Evolutionary conservation across 2,113 vertebrate genomes (phyloP).

Genomic region (Microtus ochrogaster): DNA sequence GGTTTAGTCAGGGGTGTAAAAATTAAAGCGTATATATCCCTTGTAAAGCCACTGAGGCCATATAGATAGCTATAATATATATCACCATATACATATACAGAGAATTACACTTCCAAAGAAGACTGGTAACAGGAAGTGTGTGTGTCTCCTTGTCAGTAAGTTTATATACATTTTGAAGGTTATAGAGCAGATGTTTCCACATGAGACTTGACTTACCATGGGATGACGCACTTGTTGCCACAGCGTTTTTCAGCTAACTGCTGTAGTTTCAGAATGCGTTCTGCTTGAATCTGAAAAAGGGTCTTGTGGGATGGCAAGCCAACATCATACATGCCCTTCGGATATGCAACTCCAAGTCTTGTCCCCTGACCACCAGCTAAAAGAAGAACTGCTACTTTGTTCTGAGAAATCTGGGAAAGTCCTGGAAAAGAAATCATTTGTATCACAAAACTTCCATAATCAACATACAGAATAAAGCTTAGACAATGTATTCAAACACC

Average conservation of each 20-base stretch:
- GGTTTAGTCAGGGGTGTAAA: not conserved
- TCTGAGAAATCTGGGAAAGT: slow-evolving; percentile 90
- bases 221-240: slow-evolving; percentile 90
- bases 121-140: not conserved
- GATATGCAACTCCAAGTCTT: slow-evolving; percentile 94
- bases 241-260: slow-evolving; percentile 90
- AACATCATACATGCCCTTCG: slow-evolving; percentile 99
- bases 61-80: not conserved
- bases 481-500: not conserved
- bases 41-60: not conserved
- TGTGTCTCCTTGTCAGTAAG: not conserved
- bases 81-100: not conserved
- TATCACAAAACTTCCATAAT: slow-evolving; percentile 28
- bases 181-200: not conserved
- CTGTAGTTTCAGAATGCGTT: slow-evolving; percentile 94
- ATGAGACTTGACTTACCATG: slow-evolving; percentile 89
- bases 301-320: slow-evolving; percentile 95
- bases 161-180: not conserved
- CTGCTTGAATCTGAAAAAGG: slow-evolving; percentile 98
- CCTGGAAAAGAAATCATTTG: slow-evolving; percentile 82
- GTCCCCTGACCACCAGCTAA: slow-evolving; percentile 97
- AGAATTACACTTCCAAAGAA: not conserved
- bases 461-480: not conserved
- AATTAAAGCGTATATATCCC: no score
- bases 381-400: slow-evolving; percentile 93